Evolutionary conservation across 2,113 vertebrate genomes (phyloP), one percentile per base, ranked within the genome.

Genomic region (Silurus meridionalis): DNA sequence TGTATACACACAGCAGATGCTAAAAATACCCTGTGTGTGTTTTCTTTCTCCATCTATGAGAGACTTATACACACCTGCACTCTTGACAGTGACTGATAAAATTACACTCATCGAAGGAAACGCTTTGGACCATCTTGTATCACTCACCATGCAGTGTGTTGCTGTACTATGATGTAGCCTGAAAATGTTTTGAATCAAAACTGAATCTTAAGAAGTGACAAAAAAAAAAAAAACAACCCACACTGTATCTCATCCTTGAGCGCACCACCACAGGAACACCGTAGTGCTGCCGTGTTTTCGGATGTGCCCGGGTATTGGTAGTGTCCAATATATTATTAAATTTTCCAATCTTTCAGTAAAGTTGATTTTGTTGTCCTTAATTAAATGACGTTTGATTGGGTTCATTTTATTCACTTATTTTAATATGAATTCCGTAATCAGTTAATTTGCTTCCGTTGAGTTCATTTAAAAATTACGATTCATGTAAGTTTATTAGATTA

Each of bases 41-140:
- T 93, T 89, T 91, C 89, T 88, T 91, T 93, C 92, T 93, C 92
- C 90, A 92, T 94, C 91, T 93, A 91, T 94, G 91, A 92, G 91
- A 92, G 88, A 89, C 83, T 92, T 90, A 90, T 93, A 92, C 91
- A 91, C 92, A 92, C 93, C 89, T 88, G 66, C n/a, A 83, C 14
- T 69, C 17, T 57, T 71, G 64, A 71, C 82, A 71, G 50, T 83
- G n/a, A 71, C n/a, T 69, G 58, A 71, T 83, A 57, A 71, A 58
- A 83, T 37, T 37, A 37, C 23, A 69, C 66, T 57, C 23, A 19
- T 46, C 8, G 3, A 64, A 6, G 15, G 13, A 28, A 55, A 67
- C 17, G 6, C 25, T 37, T 79, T 52, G 63, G 63, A 53, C 21
- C 4, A 4, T 83, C 48, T 67, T 48, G 28, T 58, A 72, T 72